Conservation (phyloP, 2,113 vertebrate species). For the Urocynchramus pylzowi region DNA sequence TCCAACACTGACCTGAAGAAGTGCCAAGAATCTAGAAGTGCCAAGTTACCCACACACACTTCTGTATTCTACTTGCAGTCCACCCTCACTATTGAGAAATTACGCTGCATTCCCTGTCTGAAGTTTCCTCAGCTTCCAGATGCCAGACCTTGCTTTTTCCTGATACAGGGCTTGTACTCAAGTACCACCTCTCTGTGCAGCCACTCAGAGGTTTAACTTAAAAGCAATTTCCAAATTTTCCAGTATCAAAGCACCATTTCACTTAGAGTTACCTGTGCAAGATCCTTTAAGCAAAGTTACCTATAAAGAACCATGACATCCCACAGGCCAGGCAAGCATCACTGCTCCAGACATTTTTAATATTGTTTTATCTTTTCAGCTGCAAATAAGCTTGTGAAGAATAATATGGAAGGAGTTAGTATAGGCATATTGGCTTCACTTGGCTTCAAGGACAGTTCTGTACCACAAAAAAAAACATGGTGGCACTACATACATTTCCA, state of each 20-base stretch:
- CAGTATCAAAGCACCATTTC: background rate
- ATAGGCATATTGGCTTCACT: background rate
- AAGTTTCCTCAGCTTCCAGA: background rate
- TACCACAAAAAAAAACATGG: background rate
- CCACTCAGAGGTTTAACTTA: background rate
- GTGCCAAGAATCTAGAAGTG: background rate
- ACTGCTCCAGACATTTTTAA: background rate
- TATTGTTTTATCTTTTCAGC: background rate
- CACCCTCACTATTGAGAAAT: background rate
- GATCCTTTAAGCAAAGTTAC: background rate
- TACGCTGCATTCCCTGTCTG: background rate
- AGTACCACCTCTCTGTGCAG: background rate
- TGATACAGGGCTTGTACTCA: background rate
- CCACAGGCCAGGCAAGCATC: background rate
- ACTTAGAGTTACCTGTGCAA: background rate
- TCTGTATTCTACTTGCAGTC: fast-evolving
- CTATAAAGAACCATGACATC: background rate
- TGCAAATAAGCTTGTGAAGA: background rate
- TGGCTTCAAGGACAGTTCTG: background rate
- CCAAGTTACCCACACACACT: background rate
- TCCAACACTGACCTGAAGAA: background rate
- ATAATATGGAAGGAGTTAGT: background rate
- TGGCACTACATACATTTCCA: background rate
- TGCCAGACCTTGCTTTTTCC: background rate
- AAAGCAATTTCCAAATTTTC: background rate